These are phyloP conservation scores for Xenopus borealis DNA, from an alignment of 2,113 vertebrate species.

Conservation along the genomic window DNA sequence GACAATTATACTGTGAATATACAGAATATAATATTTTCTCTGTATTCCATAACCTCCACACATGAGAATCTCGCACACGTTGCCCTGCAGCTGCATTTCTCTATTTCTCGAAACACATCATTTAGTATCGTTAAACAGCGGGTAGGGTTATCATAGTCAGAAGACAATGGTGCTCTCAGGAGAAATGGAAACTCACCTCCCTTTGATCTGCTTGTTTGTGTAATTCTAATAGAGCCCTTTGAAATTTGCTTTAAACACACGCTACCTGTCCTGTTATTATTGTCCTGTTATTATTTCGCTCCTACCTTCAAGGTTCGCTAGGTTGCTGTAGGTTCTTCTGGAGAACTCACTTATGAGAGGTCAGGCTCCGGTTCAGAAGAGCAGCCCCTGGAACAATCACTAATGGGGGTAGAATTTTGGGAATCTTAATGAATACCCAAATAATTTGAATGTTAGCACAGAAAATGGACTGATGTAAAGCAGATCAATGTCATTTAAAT, in stretches of 20 bases:
- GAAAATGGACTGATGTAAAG: no score
- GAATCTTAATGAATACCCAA: no score
- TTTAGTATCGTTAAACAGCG: conserved; percentile 3
- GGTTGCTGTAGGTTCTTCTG: conserved; percentile 6
- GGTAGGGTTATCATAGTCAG: conserved; percentile 18
- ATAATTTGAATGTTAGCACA: no score
- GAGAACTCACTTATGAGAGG: not conserved
- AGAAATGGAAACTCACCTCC: conserved; percentile 20
- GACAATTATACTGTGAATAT: no score
- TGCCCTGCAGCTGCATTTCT: not conserved
- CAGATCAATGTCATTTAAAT: no score
- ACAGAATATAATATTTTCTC: no score
- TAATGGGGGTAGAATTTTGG: no score
- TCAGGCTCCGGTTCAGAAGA: no score
- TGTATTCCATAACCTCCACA: no score
- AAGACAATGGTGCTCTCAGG: conserved; percentile 20
- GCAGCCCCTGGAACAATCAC: no score
- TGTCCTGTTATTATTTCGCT: conserved; percentile 24
- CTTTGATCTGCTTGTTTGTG: conserved; percentile 37
- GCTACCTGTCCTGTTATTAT: conserved; percentile 30
- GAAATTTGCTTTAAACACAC: conserved; percentile 35
- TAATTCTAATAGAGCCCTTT: conserved; percentile 27
- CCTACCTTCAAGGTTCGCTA: conserved; percentile 8
- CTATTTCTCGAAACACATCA: conserved; percentile 26
- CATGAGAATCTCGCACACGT: no score